Evolutionary conservation across 2,797 vertebrate species (phyloP).

Genomic region (Melanogrammus aeglefinus): DNA sequence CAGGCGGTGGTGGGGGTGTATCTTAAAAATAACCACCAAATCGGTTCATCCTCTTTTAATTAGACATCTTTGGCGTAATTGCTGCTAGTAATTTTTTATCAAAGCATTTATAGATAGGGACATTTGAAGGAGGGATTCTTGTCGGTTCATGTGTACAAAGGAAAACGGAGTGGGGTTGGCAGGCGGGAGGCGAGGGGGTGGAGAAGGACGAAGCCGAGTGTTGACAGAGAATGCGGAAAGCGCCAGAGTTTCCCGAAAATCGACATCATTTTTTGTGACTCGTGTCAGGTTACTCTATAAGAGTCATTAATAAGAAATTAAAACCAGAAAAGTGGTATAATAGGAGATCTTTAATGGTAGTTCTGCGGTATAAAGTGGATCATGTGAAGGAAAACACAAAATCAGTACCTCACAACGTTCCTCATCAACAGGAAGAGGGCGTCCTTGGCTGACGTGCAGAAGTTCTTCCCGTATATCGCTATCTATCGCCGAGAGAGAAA

Average conservation of each 20-base stretch:
- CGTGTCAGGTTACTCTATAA: no score
- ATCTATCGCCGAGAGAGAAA: conserved; percentile 75
- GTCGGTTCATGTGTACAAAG: background rate
- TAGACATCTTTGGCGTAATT: background rate
- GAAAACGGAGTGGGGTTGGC: background rate
- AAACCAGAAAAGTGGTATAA: no score
- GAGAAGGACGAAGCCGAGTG: no score
- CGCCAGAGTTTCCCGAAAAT: no score
- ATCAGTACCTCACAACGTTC: conserved; percentile 87
- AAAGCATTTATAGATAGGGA: background rate
- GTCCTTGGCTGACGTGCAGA: conserved; percentile 89
- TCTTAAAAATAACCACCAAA: background rate
- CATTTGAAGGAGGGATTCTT: background rate
- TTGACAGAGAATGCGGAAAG: no score
- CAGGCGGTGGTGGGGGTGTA: background rate
- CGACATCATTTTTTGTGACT: no score
- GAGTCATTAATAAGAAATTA: no score
- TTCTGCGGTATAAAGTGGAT: background rate
- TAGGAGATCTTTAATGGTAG: background rate
- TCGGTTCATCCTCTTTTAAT: background rate
- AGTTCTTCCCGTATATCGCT: conserved; percentile 94
- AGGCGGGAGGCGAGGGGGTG: no score
- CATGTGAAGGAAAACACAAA: background rate
- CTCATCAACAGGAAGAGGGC: conserved; percentile 94
- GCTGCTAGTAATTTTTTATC: background rate